Percentiles rank a stretch among this genome's conserved stretches.
Evolutionary conservation across 2,113 vertebrate genomes (phyloP).

Genomic region (Chlamydotis undulata): DNA sequence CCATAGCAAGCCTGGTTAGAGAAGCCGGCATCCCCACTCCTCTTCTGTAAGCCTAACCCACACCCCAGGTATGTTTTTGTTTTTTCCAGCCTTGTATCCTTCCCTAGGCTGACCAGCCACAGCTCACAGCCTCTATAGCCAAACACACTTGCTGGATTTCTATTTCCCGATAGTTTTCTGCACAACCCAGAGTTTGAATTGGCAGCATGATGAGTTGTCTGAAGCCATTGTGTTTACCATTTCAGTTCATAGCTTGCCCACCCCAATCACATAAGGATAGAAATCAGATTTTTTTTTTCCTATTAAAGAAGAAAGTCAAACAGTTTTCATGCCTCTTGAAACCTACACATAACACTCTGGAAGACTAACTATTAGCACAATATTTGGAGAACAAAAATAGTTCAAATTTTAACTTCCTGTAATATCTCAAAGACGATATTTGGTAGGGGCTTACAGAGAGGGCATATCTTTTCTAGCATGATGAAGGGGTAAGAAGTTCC

Average conservation of each 20-base stretch:
- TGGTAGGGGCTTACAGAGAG: neutral
- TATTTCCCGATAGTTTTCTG: neutral
- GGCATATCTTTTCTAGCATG: neutral
- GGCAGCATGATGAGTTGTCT: neutral
- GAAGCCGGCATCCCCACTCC: neutral
- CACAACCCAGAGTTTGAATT: neutral
- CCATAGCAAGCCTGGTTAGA: neutral
- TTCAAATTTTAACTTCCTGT: neutral
- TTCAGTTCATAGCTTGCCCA: neutral
- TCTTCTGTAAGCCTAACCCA: neutral
- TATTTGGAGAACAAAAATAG: conserved; percentile 25
- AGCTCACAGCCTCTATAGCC: neutral
- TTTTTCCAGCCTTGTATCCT: neutral
- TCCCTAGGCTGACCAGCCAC: neutral
- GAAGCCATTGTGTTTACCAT: neutral
- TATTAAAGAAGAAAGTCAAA: neutral
- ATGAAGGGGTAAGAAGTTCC: neutral
- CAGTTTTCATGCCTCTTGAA: neutral
- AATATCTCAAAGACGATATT: neutral
- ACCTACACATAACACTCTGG: neutral
- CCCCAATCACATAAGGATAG: neutral
- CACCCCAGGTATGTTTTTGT: neutral
- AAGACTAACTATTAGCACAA: neutral
- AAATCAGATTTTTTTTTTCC: neutral
- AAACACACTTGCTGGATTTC: neutral